A percentile compares a stretch with the other conserved stretches of the same genome.
These are phyloP conservation scores for Catocala nupta DNA, from an alignment of 2,888 invertebrate genomes.

Conservation along the genomic window DNA sequence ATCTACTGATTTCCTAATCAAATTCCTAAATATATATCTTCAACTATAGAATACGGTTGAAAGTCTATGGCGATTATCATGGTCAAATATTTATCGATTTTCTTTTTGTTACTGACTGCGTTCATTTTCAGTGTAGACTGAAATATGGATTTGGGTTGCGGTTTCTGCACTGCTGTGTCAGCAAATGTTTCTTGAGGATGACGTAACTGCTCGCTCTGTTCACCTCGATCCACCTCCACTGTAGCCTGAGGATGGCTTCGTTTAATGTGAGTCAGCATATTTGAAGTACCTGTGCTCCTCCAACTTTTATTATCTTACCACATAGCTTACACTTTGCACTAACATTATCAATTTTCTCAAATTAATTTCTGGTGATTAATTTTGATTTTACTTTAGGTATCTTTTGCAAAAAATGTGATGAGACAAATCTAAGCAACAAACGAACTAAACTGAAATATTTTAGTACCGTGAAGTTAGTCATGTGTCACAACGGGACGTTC, in stretches of 20 bases:
- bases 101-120: too few species aligned
- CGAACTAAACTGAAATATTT: slow-evolving; percentile 1
- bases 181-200: background rate
- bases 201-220: background rate
- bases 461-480: slow-evolving; percentile 1
- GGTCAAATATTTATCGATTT: too few species aligned
- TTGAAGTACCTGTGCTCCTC: slow-evolving; percentile 14
- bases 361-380: slow-evolving; percentile 14
- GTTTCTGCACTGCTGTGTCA: too few species aligned
- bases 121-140: too few species aligned
- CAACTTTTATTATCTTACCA: background rate
- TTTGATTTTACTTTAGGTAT: slow-evolving; percentile 13
- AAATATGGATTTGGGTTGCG: too few species aligned
- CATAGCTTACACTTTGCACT: slow-evolving; percentile 15
- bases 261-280: slow-evolving; percentile 21
- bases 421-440: background rate
- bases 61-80: too few species aligned
- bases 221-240: slow-evolving; percentile 13
- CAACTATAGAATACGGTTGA: too few species aligned
- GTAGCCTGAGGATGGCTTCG: slow-evolving; percentile 22
- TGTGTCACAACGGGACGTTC: background rate
- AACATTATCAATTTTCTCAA: slow-evolving; percentile 19
- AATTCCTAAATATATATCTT: too few species aligned
- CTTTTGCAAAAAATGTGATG: background rate
- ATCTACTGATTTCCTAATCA: too few species aligned